These are phyloP conservation scores for Hypolimnas misippus DNA, from an alignment of 2,888 invertebrate species.

Conservation along the genomic window DNA sequence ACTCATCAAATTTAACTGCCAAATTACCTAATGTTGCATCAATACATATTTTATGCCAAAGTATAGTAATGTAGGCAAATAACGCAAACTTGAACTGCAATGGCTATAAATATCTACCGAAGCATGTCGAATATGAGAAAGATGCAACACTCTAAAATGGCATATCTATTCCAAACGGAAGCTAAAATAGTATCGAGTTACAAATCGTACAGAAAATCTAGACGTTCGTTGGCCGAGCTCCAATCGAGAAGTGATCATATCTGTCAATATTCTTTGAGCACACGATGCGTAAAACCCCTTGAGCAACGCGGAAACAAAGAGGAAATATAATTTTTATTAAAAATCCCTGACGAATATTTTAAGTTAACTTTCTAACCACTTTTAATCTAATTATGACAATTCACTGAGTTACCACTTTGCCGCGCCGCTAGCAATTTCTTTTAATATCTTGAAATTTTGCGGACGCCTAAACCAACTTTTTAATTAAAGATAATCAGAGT, in stretches of 20 bases:
- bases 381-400: constrained; percentile 75
- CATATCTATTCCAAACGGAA: constrained; percentile 80
- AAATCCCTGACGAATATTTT: constrained; percentile 48
- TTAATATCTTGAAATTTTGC: constrained; percentile 73
- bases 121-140: constrained; percentile 70
- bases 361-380: constrained; percentile 56
- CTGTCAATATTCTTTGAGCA: constrained; percentile 81
- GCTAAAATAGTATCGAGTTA: constrained; percentile 73
- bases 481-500: constrained; percentile 79
- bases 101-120: constrained; percentile 69
- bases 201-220: constrained; percentile 80
- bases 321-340: constrained; percentile 44
- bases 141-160: constrained; percentile 73
- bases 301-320: constrained; percentile 52
- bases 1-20: constrained; percentile 27
- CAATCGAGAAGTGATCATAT: constrained; percentile 82
- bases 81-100: constrained; percentile 62
- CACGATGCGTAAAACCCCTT: constrained; percentile 69
- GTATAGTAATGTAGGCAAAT: constrained; percentile 38
- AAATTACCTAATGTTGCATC: constrained; percentile 25
- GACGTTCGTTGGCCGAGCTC: constrained; percentile 76
- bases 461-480: constrained; percentile 76
- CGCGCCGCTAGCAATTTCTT: constrained; percentile 71
- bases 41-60: constrained; percentile 18
- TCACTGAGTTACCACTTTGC: constrained; percentile 71